Evolutionary conservation across 2,797 vertebrate genomes (phyloP), one percentile per base, ranked within the genome.

Genomic region (Luscinia luscinia): DNA sequence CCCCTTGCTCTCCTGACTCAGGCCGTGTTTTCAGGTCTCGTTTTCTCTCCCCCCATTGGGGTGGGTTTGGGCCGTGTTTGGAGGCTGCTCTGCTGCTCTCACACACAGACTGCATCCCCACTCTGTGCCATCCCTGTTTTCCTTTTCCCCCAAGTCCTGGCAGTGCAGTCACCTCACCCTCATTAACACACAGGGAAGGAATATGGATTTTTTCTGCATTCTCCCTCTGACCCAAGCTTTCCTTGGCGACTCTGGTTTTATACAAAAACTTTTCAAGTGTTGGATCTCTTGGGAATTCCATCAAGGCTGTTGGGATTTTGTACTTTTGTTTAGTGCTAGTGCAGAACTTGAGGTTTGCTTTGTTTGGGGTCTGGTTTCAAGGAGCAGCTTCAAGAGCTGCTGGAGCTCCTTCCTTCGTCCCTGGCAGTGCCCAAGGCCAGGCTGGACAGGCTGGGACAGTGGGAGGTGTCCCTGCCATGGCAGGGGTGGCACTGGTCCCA

Each of bases 261-360:
- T 5, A 6, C 0, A 2, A 28, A 9, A 36, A 9, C 20, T 24
- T 48, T n/a, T 48, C 23, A n/a, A 57, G 21, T 1, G 28, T 13
- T 24, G 52, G 17, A 2, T 23, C 43, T 45, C 59, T 40, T 40
- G 88, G 87, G 27, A 66, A 3, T 24, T 36, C 48, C 28, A 1
- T 5, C 0, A 2, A 77, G 89, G 40, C 2, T 6, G 38, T 9
- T n/a, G 9, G 41, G 51, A 8, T 18, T 17, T 26, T 16, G 32
- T 21, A 0, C 0, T 3, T 32, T 5, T 11, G 51, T 4, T 9
- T 18, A 20, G 2, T 1, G 12, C 63, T 9, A 20, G 18, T 32
- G 68, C 30, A 8, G 1, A 6, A 15, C 24, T 32, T 0, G 2
- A 19, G 55, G n/a, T 68, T 81, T 68, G 49, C n/a, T 0, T 0